phyloP scores from a whole-genome alignment of 1,140 invertebrate genomes.

The Hydropsyche tenuis region DNA sequence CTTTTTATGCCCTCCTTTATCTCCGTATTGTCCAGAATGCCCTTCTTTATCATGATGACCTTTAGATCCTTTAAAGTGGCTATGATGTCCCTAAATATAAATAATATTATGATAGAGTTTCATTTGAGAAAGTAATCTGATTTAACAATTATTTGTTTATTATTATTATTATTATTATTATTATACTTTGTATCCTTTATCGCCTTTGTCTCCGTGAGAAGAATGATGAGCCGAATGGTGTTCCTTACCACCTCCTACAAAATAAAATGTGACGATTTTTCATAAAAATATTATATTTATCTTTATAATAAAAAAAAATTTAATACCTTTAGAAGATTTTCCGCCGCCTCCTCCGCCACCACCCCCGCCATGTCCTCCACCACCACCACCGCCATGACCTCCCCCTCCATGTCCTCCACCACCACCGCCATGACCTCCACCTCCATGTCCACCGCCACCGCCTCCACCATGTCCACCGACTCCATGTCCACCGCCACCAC shows the following conservation, averaged over 20 bases:
- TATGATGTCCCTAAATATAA: slow-evolving; percentile 59
- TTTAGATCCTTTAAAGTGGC: slow-evolving; percentile 68
- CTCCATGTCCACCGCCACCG: background rate
- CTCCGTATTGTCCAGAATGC: slow-evolving; percentile 65
- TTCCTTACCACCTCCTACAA: slow-evolving; percentile 56
- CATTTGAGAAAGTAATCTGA: slow-evolving; percentile 45
- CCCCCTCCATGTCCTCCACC: slow-evolving; percentile 21
- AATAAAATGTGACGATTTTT: background rate
- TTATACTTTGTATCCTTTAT: slow-evolving; percentile 65
- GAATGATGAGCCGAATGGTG: slow-evolving; percentile 61
- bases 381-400: slow-evolving; percentile 1
- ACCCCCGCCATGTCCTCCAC: slow-evolving; percentile 23
- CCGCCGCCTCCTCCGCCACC: slow-evolving; percentile 15
- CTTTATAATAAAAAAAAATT: background rate
- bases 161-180: background rate
- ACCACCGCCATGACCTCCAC: slow-evolving; percentile 1
- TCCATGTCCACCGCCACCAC: slow-evolving; percentile 14
- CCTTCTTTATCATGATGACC: slow-evolving; percentile 71
- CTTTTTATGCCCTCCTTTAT: slow-evolving; percentile 69
- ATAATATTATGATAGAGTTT: slow-evolving; percentile 54
- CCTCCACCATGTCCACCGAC: slow-evolving; percentile 7
- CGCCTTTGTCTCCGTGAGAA: slow-evolving; percentile 63
- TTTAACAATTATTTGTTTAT: background rate
- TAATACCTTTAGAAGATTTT: slow-evolving; percentile 8
- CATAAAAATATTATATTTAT: background rate